Conservation (phyloP, 2,113 vertebrate genomes). For the Ceyx margarethae region DNA sequence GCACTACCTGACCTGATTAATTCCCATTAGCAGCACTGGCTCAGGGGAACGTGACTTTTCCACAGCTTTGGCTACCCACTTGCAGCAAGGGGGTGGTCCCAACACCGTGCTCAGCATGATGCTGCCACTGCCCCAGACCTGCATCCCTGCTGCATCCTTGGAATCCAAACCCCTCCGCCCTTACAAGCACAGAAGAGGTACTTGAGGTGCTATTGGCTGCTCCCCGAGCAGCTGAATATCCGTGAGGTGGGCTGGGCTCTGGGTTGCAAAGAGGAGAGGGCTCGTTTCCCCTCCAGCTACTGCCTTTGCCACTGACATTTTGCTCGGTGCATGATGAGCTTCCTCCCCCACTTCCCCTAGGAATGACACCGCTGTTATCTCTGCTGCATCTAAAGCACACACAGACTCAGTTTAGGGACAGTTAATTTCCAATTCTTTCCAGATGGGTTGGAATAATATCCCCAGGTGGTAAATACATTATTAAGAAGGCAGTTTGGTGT, state of each 20-base stretch:
- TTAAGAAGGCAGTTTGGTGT: slow-evolving; percentile 88
- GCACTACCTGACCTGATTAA: rapidly evolving
- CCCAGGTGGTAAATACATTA: slow-evolving; percentile 88
- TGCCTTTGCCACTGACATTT: slow-evolving; percentile 60
- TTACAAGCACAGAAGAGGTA: background rate
- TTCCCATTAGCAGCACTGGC: background rate
- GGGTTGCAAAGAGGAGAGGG: background rate
- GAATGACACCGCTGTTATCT: slow-evolving; percentile 70
- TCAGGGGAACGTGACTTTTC: background rate
- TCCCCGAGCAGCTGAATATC: background rate
- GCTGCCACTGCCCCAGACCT: rapidly evolving
- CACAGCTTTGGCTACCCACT: background rate
- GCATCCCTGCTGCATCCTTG: background rate
- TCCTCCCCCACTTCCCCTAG: slow-evolving; percentile 55
- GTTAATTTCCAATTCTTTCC: slow-evolving; percentile 87
- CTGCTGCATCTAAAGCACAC: slow-evolving; percentile 74
- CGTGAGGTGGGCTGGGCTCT: background rate
- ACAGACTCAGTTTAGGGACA: slow-evolving; percentile 82
- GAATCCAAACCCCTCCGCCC: background rate
- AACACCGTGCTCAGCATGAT: background rate
- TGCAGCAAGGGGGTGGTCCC: background rate
- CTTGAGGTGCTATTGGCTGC: background rate
- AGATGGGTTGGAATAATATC: slow-evolving; percentile 87
- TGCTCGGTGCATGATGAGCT: slow-evolving; percentile 6
- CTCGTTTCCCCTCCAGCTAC: background rate